Base-by-base conservation (phyloP, 1,140 invertebrate genomes). In the Pogonomyrmex barbatus region DNA sequence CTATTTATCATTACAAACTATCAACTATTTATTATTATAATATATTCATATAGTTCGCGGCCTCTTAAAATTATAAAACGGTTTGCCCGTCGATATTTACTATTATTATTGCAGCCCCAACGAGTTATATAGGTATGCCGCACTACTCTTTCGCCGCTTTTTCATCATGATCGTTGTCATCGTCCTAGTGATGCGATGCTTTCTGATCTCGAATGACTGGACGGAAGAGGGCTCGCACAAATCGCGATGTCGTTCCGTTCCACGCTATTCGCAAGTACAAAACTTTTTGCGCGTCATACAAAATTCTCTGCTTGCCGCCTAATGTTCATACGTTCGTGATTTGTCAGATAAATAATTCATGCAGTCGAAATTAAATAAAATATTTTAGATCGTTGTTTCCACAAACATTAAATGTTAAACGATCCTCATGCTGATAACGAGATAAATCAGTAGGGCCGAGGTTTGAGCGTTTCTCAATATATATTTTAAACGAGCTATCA, bases 1-100 rank as follows among this genome's bases (percentile, higher is more conserved):
- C 92, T 93, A 93, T 82, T 90, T 86, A 81, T 89, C 81, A 86
- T 94, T 94, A 93, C 85, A 92, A 93, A 92, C 93, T 94, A 94
- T 88, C 82, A 89, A 91, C 92, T 92, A 91, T 91, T 89, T 42
- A 56, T 86, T 89, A 93, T 90, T 93, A 68, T 68, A 90, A 91
- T 93, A 93, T 90, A 82, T 85, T 90, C 87, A 91, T 93, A 91
- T 93, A 92, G 88, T 90, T 91, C 88, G 91, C 89, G 91, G 88
- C 63, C 12, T 89, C 90, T 93, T 92, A 93, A 92, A 93, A 93
- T 92, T 93, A 93, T 91, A 93, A 93, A 93, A 93, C 89, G 89
- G 90, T 91, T 89, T 93, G 88, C 88, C 84, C 78, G 85, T 91
- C 86, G 87, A 91, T 92, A 90, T 89, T 90, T 67, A 89, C 88